Evolutionary conservation across 2,888 invertebrate species (phyloP).

Genomic region (Chrysomela aeneicollis): DNA sequence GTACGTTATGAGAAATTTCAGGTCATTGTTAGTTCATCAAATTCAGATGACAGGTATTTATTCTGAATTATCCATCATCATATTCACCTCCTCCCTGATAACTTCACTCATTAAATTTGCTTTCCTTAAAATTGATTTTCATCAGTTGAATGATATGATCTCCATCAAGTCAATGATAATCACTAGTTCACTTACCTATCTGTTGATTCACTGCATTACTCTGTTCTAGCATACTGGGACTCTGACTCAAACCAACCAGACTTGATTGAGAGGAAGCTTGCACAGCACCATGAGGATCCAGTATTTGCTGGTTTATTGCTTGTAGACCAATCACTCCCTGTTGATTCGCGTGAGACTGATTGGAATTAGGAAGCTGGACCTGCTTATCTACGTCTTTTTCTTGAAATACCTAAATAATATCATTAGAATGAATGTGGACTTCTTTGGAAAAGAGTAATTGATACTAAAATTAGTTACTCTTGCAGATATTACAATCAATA

Average conservation of each 20-base stretch:
- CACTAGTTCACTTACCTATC: conserved; percentile 10
- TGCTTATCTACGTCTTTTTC: conserved; percentile 23
- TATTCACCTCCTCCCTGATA: too few species aligned
- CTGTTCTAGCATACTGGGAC: conserved; percentile 12
- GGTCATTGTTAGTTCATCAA: too few species aligned
- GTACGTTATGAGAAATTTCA: too few species aligned
- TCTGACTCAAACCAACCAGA: conserved; percentile 20
- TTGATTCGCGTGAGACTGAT: conserved; percentile 21
- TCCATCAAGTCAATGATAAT: not conserved
- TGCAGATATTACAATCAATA: too few species aligned
- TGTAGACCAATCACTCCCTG: conserved; percentile 24
- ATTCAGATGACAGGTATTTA: too few species aligned
- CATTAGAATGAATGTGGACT: not conserved
- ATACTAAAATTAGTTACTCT: too few species aligned
- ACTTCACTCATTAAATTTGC: too few species aligned
- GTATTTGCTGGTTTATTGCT: not conserved
- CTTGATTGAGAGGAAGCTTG: conserved; percentile 8
- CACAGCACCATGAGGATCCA: conserved; percentile 1
- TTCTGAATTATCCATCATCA: too few species aligned
- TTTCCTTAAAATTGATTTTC: too few species aligned
- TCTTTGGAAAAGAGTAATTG: not conserved
- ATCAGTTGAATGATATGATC: too few species aligned
- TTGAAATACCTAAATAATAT: conserved; percentile 31
- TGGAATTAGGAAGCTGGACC: conserved; percentile 22
- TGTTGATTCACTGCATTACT: conserved; percentile 23